Base-by-base conservation (phyloP, 2,113 vertebrate genomes). In the Piprites chloris region DNA sequence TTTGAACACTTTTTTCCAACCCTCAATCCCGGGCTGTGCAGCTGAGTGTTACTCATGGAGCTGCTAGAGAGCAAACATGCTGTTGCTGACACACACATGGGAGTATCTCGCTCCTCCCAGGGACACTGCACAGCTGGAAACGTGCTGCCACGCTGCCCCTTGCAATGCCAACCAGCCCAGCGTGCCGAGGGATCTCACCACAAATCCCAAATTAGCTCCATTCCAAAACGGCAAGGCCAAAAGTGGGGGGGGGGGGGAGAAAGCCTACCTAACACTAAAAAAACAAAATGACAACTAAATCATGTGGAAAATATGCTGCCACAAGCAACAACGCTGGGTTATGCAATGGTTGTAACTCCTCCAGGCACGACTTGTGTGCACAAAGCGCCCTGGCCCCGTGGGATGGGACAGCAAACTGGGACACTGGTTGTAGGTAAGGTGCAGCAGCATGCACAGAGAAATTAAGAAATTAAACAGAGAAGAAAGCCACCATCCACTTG, bases 371-470 rank as follows among this genome's bases (percentile, higher is more conserved):
- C 41, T 16, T 18, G 23, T 39, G 26, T 1, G 2, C 5, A 4
- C 4, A 0, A 47, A 62, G 46, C 2, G 0, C 1, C 0, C 47
- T 12, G 15, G 67, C 30, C 30, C 59, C 1, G 1, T 1, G 4
- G 73, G 52, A 49, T 0, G 4, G 65, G 81, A n/a, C 1, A 6
- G 37, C 86, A 59, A 61, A 65, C 41, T 41, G 74, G 53, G 63
- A 89, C 52, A 55, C 8, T 3, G 24, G 27, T 6, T 6, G 18
- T 19, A 49, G 39, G 5, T 12, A 28, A 58, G n/a, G 53, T 24
- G 62, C 53, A 68, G 33, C 41, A 62, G 35, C 17, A 3, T 3
- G 11, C 24, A 28, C 18, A 32, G 42, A 52, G 30, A 79, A 85
- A 75, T 37, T 4, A 50, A 44, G 41, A 63, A 33, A 77, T 68